These are phyloP conservation scores for Protosalanx chinensis DNA, from an alignment of 2,797 vertebrate genomes.

Conservation along the genomic window DNA sequence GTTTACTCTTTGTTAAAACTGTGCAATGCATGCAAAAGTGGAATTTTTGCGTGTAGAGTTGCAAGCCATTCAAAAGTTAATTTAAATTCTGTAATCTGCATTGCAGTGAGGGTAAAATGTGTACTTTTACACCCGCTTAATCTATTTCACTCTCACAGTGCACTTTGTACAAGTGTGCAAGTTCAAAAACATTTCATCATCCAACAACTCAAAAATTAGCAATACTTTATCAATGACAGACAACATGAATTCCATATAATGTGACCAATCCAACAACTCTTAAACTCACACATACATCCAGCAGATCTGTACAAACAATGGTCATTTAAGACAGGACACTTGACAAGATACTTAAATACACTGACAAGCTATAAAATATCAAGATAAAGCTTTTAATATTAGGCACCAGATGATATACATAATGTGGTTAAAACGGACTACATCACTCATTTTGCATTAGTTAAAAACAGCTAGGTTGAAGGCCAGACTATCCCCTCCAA, in stretches of 20 bases:
- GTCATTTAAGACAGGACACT: conserved; percentile 16
- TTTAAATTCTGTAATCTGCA: neutral
- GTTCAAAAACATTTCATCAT: neutral
- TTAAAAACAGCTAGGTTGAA: conserved; percentile 1
- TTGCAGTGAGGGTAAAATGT: neutral
- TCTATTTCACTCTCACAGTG: neutral
- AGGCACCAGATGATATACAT: conserved; percentile 67
- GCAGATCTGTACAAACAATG: neutral
- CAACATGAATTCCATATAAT: neutral
- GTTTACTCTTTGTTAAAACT: no score
- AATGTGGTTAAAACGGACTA: conserved; percentile 36
- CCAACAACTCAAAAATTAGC: neutral
- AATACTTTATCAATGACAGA: neutral
- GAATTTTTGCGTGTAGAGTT: neutral
- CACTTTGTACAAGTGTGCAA: neutral
- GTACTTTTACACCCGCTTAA: neutral
- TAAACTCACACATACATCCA: neutral
- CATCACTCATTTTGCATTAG: conserved; percentile 8
- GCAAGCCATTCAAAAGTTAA: neutral
- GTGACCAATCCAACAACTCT: neutral
- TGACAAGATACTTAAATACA: conserved; percentile 9
- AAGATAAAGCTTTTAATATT: conserved; percentile 39
- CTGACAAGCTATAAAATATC: conserved; percentile 17
- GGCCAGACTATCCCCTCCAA: conserved; percentile 7
- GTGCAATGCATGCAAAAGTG: neutral